A percentile compares a stretch with the other conserved stretches of the same genome.
Evolutionary conservation across 2,797 vertebrate genomes (phyloP).

Genomic region (Calcarius lapponicus): DNA sequence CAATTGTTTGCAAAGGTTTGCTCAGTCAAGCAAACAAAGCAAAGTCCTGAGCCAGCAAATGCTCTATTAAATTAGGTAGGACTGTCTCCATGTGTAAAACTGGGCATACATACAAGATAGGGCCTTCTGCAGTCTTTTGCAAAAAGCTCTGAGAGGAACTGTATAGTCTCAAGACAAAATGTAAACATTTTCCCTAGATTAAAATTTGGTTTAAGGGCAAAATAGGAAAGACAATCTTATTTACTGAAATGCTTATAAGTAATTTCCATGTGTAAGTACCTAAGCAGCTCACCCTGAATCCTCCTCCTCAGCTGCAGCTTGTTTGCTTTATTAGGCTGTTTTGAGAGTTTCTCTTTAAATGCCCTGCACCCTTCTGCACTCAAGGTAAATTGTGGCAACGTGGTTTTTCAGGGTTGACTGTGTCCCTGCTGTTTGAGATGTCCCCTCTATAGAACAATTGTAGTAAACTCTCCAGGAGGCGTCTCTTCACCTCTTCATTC

Average conservation of each 20-base stretch:
- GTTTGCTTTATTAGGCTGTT: background rate
- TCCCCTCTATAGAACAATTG: fast-evolving
- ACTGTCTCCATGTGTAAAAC: background rate
- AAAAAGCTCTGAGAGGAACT: background rate
- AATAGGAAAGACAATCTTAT: background rate
- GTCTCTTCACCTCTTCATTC: background rate
- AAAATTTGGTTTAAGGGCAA: background rate
- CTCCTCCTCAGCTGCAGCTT: conserved; percentile 14
- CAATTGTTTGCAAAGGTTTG: background rate
- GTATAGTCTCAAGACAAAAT: background rate
- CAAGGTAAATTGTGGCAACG: background rate
- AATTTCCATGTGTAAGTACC: background rate
- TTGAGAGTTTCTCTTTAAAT: background rate
- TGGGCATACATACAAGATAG: background rate
- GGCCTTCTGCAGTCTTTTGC: background rate
- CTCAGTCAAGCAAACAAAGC: background rate
- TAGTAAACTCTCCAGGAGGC: background rate
- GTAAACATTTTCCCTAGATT: background rate
- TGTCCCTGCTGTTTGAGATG: background rate
- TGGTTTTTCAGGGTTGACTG: background rate
- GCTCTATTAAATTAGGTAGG: background rate
- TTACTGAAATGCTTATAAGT: background rate
- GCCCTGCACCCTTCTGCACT: background rate
- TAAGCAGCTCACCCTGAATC: background rate
- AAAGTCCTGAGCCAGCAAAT: background rate